Conservation (phyloP, 2,797 vertebrate species). For the Coranthus polyacanthus region DNA sequence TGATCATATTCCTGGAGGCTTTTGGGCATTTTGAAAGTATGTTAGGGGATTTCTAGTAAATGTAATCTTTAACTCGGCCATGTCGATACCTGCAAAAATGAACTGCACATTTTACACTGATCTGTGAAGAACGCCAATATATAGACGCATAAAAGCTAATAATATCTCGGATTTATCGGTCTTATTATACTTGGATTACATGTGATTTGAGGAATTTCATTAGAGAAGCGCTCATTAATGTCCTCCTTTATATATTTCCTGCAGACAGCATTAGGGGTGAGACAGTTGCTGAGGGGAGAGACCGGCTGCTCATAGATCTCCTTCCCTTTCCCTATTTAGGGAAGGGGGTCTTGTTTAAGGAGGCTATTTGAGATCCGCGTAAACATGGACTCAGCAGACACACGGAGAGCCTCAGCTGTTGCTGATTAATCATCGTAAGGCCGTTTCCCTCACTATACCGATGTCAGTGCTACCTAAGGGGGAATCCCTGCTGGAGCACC, state of each 20-base stretch:
- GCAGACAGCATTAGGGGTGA: slow-evolving; percentile 12
- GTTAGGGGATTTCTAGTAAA: neutral
- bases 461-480: slow-evolving; percentile 61
- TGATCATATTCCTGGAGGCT: neutral
- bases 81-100: neutral
- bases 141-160: neutral
- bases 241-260: slow-evolving; percentile 1
- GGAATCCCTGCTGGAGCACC: slow-evolving; percentile 71
- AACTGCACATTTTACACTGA: neutral
- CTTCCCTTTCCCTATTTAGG: slow-evolving; percentile 87
- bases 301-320: slow-evolving; percentile 54
- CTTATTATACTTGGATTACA: neutral
- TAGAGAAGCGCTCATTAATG: neutral
- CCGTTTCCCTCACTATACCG: slow-evolving; percentile 44
- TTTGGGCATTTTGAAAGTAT: no score
- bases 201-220: slow-evolving; percentile 4
- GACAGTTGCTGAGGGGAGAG: slow-evolving; percentile 44
- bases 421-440: slow-evolving; percentile 84
- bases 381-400: slow-evolving; percentile 89
- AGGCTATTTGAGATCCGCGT: slow-evolving; percentile 90
- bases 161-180: neutral
- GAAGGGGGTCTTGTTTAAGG: slow-evolving; percentile 83
- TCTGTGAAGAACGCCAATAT: neutral
- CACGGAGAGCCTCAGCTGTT: slow-evolving; percentile 91
- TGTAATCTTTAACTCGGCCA: no score